Base-by-base conservation (phyloP, 2,888 invertebrate genomes). In the Endomychus coccineus region DNA sequence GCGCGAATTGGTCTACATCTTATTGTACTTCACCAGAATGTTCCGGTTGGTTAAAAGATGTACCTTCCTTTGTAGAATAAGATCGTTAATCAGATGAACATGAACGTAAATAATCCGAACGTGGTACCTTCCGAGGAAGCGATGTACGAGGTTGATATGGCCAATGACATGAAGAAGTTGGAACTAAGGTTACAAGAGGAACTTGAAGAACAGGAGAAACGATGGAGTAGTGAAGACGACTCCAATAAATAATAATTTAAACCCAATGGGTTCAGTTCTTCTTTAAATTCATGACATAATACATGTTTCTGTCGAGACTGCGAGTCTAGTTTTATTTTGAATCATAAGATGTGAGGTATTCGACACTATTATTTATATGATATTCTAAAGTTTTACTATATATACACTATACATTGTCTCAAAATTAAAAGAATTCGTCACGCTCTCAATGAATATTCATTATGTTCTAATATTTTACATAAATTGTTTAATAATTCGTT, bases 101-200 rank as follows among this genome's bases (percentile, higher is more conserved):
- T 55, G 4, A 52, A 51, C 27, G 49, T 48, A 36, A 55, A 51
- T 30, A 55, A 58, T 35, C 55, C 52, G 3, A 58, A 55, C 22
- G 42, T 44, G 9, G 16, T 28, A 10, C 43, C 37, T 25, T 45
- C 55, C 1, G 65, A 75, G 59, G 75, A 77, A 52, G 75, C 75
- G 40, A 73, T 71, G 41, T 76, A 77, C 48, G 78, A 78, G 52
- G 73, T 70, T 42, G 75, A 75, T 39, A 78, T 80, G 42, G 80
- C 77, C 23, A 77, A 78, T 49, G 78, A 78, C 50, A 79, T 80
- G 72, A 67, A 75, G 10, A 75, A 77, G 52, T 59, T 78, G 36
- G 78, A 78, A 55, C 64, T 77, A 48, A 70, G 77, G 43, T 73
- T 78, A 67, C 76, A 80, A 51, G 76, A 75, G 45, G 80, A 82